A percentile compares a stretch with the other conserved stretches of the same genome.
Conservation (phyloP, 64 coral and sea anemone species). For the Dendrophyllia cribrosa region DNA sequence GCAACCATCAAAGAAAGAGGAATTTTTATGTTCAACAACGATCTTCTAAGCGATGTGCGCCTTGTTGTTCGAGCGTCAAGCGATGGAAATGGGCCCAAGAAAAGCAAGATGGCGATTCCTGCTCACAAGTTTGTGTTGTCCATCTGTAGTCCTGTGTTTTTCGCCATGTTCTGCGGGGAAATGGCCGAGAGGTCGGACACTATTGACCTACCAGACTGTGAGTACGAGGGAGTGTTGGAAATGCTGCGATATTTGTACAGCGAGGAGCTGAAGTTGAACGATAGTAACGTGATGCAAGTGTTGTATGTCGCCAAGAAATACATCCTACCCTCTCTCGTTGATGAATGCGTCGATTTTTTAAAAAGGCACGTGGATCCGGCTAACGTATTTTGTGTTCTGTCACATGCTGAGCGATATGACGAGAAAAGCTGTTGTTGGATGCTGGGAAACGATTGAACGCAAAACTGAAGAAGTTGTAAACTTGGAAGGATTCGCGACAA, state of each 20-base stretch:
- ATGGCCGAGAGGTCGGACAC: too few species aligned
- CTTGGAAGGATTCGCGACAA: background rate
- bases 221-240: background rate
- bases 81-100: background rate
- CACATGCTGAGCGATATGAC: slow-evolving; percentile 16
- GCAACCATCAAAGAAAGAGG: too few species aligned
- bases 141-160: slow-evolving; percentile 11
- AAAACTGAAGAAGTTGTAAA: slow-evolving; percentile 36
- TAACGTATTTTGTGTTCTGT: slow-evolving; percentile 36
- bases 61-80: background rate
- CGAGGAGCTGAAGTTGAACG: slow-evolving; percentile 15
- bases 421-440: slow-evolving; percentile 27
- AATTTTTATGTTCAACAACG: too few species aligned
- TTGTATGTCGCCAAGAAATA: slow-evolving; percentile 53
- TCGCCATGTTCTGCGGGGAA: too few species aligned
- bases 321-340: slow-evolving; percentile 37
- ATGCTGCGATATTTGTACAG: slow-evolving; percentile 50
- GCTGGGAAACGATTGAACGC: slow-evolving; percentile 33
- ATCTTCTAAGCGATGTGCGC: too few species aligned
- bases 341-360: slow-evolving; percentile 21
- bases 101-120: background rate
- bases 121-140: slow-evolving; percentile 31
- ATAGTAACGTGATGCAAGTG: slow-evolving; percentile 50
- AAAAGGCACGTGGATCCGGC: background rate
- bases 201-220: too few species aligned